A percentile compares a stretch with the other conserved stretches of the same genome.
Conservation (phyloP, 2,888 invertebrate genomes). For the Pandemis corylana region DNA sequence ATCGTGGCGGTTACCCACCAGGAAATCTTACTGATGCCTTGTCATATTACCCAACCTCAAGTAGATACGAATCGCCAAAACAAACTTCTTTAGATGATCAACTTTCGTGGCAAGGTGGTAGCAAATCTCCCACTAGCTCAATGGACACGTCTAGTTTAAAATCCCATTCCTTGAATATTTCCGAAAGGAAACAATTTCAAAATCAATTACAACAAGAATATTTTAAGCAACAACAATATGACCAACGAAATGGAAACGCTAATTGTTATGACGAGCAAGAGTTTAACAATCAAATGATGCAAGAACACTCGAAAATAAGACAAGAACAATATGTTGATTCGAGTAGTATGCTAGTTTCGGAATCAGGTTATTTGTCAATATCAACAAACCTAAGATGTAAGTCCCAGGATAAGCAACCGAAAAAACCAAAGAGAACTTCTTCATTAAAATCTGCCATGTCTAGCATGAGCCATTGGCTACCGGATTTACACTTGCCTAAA, state of each 20-base stretch:
- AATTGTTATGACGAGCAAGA: slow-evolving; percentile 67
- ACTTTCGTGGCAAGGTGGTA: slow-evolving; percentile 85
- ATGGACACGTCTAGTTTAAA: slow-evolving; percentile 83
- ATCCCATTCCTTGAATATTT: slow-evolving; percentile 85
- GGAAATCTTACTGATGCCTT: slow-evolving; percentile 91
- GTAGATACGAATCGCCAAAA: slow-evolving; percentile 84
- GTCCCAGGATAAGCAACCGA: slow-evolving; percentile 82
- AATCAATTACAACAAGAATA: slow-evolving; percentile 83
- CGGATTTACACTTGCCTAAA: slow-evolving; percentile 91
- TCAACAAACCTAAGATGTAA: slow-evolving; percentile 87
- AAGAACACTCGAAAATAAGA: slow-evolving; percentile 65
- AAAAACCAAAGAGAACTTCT: slow-evolving; percentile 89
- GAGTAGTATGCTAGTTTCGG: slow-evolving; percentile 88
- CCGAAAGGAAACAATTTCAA: slow-evolving; percentile 83
- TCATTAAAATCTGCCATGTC: slow-evolving; percentile 92
- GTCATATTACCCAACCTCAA: slow-evolving; percentile 92
- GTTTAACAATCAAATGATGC: slow-evolving; percentile 64
- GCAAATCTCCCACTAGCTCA: slow-evolving; percentile 86
- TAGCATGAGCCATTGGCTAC: slow-evolving; percentile 92
- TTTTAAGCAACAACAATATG: slow-evolving; percentile 82
- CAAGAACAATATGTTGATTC: slow-evolving; percentile 79
- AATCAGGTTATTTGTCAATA: slow-evolving; percentile 91
- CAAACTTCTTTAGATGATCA: slow-evolving; percentile 86
- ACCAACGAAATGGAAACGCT: slow-evolving; percentile 79
- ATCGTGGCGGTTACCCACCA: slow-evolving; percentile 88